Conservation (phyloP, 2,888 invertebrate genomes). For the Cephus spinipes region DNA sequence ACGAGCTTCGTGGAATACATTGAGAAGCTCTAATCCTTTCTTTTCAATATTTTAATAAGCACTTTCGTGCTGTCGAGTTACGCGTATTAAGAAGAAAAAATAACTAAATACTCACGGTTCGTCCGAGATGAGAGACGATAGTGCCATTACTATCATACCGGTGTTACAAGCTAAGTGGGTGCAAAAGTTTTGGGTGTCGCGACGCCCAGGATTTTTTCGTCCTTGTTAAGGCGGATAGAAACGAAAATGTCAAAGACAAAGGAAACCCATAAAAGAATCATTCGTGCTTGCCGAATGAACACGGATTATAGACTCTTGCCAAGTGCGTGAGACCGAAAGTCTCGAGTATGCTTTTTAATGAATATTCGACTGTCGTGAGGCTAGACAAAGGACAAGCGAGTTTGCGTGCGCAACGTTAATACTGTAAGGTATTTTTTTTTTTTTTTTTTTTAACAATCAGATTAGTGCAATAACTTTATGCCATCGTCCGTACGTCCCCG, state of each 20-base stretch:
- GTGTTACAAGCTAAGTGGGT: conserved; percentile 23
- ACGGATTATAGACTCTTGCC: not conserved
- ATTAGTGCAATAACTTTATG: not conserved
- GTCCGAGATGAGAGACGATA: conserved; percentile 35
- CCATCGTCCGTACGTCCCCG: not conserved
- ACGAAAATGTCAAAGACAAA: not conserved
- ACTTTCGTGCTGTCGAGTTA: conserved; percentile 20
- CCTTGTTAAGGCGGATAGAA: not conserved
- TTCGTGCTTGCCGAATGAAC: not conserved
- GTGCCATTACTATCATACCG: conserved; percentile 47
- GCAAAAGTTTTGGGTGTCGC: conserved; percentile 3
- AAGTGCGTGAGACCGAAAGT: not conserved
- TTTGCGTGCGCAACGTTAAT: not conserved
- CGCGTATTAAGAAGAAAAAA: conserved; percentile 14
- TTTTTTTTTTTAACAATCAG: not conserved
- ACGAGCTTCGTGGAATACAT: not conserved
- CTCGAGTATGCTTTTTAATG: not conserved
- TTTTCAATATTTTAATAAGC: conserved; percentile 20
- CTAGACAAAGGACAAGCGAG: not conserved
- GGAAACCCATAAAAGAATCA: not conserved
- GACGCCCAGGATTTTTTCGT: conserved; percentile 9
- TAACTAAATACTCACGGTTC: conserved; percentile 28
- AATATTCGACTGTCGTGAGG: not conserved
- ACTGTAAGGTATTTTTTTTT: not conserved
- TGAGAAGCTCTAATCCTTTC: not conserved